Percentiles rank a stretch among this genome's conserved stretches.
Conservation (phyloP, 2,797 vertebrate species). For the Gymnodraco acuticeps region DNA sequence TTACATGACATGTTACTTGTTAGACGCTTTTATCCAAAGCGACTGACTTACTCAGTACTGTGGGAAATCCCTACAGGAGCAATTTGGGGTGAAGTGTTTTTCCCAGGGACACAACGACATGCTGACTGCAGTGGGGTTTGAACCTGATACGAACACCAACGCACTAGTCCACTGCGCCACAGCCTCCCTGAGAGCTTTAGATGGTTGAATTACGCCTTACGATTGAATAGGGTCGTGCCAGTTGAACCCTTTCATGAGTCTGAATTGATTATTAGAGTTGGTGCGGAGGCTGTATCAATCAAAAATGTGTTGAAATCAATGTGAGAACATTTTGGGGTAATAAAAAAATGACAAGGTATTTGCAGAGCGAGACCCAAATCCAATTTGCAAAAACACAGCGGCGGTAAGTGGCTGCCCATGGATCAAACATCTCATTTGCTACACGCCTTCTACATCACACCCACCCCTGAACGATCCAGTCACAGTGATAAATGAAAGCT, state of each 20-base stretch:
- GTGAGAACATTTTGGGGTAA: slow-evolving; percentile 48
- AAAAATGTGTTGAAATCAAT: slow-evolving; percentile 49
- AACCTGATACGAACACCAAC: too few relatives aligned
- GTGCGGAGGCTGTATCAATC: slow-evolving; percentile 42
- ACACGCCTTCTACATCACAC: slow-evolving; percentile 38
- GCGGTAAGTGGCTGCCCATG: slow-evolving; percentile 75
- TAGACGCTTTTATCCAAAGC: too few relatives aligned
- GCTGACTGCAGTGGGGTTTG: too few relatives aligned
- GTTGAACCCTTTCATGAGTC: slow-evolving; percentile 23
- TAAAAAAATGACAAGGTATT: slow-evolving; percentile 50
- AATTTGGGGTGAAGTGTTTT: too few relatives aligned
- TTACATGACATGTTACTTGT: too few relatives aligned
- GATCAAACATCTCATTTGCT: slow-evolving; percentile 67
- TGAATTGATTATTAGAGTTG: slow-evolving; percentile 50
- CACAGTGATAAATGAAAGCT: slow-evolving; percentile 54
- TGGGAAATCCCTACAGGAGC: too few relatives aligned
- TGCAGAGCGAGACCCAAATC: slow-evolving; percentile 52
- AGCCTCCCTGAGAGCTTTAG: not conserved
- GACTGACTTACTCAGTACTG: too few relatives aligned
- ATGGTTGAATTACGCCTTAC: not conserved
- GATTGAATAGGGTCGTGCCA: not conserved
- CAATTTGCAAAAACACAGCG: slow-evolving; percentile 59
- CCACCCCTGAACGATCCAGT: slow-evolving; percentile 38
- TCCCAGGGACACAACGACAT: too few relatives aligned
- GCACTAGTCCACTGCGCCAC: too few relatives aligned